A percentile compares a stretch with the other conserved stretches of the same genome.
Conservation (phyloP, 2,797 vertebrate genomes). For the Emys orbicularis region DNA sequence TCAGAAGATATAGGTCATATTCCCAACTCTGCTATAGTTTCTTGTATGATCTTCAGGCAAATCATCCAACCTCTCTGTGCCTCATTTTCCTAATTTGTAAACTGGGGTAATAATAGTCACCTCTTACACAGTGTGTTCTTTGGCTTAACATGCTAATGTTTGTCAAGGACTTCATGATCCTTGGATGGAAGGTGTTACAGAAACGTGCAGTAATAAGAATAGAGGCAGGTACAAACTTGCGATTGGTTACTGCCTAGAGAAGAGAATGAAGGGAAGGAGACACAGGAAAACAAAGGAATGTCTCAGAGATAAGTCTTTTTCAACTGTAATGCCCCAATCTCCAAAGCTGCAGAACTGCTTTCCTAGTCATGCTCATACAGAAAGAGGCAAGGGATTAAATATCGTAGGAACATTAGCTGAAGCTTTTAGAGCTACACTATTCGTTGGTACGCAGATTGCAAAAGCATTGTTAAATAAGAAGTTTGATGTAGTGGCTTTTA, state of each 20-base stretch:
- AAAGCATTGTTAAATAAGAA: background rate
- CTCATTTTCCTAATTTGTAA: too few species aligned
- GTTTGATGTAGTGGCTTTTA: background rate
- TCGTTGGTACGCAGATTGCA: background rate
- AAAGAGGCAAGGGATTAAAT: background rate
- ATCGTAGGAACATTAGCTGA: background rate
- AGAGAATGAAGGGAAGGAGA: background rate
- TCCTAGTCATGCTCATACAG: background rate
- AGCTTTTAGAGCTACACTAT: background rate
- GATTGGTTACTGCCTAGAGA: background rate
- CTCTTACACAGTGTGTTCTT: too few species aligned
- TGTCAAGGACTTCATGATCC: too few species aligned
- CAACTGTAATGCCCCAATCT: background rate
- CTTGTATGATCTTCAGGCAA: too few species aligned
- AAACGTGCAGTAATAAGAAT: background rate
- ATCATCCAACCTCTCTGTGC: too few species aligned
- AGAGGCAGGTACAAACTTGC: background rate
- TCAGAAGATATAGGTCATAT: too few species aligned
- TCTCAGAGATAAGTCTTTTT: background rate
- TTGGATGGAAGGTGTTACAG: background rate
- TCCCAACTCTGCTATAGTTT: too few species aligned
- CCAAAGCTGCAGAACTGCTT: background rate
- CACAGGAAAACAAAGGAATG: background rate
- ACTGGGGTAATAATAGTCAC: too few species aligned
- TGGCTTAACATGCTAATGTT: too few species aligned